Conservation (phyloP, 2,113 vertebrate species). For the Tricholaema leucomelas region DNA sequence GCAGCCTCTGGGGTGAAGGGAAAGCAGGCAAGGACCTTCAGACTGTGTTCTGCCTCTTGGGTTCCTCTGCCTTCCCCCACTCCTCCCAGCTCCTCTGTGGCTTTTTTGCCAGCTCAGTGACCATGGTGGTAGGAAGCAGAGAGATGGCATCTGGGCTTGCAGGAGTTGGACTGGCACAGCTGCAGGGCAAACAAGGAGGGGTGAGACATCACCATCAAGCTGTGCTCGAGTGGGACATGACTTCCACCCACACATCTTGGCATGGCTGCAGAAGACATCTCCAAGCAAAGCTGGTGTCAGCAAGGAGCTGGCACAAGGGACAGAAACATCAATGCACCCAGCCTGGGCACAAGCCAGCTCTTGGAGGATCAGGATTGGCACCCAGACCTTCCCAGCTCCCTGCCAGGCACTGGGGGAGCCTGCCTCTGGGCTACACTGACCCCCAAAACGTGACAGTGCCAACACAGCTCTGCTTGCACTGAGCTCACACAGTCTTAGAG, state of each 20-base stretch:
- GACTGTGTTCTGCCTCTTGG: background rate
- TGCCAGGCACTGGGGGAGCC: background rate
- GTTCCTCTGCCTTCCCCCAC: background rate
- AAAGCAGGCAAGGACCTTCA: background rate
- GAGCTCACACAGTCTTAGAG: too few species aligned
- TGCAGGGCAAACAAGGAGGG: fast-evolving
- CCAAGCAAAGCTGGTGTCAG: background rate
- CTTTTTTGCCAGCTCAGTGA: background rate
- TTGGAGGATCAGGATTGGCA: background rate
- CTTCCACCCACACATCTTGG: fast-evolving
- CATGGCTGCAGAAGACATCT: background rate
- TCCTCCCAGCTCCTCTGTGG: background rate
- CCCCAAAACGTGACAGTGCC: fast-evolving
- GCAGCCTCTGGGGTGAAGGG: background rate
- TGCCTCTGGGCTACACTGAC: fast-evolving
- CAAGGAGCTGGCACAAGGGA: background rate
- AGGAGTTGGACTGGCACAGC: background rate
- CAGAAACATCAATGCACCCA: background rate
- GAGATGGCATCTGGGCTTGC: background rate
- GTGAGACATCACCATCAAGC: fast-evolving
- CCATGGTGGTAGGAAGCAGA: background rate
- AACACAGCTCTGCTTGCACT: too few species aligned
- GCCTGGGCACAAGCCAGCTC: background rate
- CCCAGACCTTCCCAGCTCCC: background rate
- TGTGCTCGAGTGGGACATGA: background rate